Evolutionary conservation across 2,888 invertebrate species (phyloP), one percentile per base, ranked within the genome.

Genomic region (Aporophyla nigra): DNA sequence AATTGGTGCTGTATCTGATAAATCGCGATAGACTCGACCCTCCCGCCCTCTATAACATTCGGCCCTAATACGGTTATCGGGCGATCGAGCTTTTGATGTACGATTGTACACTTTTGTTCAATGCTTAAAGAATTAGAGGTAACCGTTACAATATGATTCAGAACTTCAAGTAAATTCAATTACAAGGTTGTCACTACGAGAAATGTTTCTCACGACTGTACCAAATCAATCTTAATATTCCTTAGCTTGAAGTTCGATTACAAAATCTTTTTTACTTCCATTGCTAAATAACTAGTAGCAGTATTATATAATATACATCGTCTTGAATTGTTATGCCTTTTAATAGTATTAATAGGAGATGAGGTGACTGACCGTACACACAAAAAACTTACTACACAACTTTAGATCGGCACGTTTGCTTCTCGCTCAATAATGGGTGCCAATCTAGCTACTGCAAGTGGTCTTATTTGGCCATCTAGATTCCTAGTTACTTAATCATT

Each of bases 351-450:
- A 88, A 88, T 89, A 90, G 85, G 76, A 86, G 71, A 74, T 78
- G 78, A 83, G 92, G 91, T 91, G 85, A 91, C 66, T 87, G 91
- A 89, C 91, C 91, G 90, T 78, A 79, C 71, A 63, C 71, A 85
- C 83, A 90, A 90, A 91, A 91, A 87, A 89, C 86, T 87, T 85
- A 85, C 84, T 85, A 81, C 78, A 83, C 85, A 76, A 89, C 71
- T 79, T 81, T 71, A 72, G 73, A 74, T 58, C 80, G 73, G 56
- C 84, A 79, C 79, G 82, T 86, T 67, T 71, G 80, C 75, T 68
- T 80, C 81, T 70, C 69, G 80, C 58, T 78, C 76, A 79, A 75
- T 82, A 84, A 80, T 84, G 80, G 82, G 73, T 80, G 65, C 78
- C 85, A 74, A 86, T 83, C 71, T 82, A 85, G 65, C 67, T 78